A percentile compares a stretch with the other conserved stretches of the same genome.
phyloP scores from a whole-genome alignment of 2,113 vertebrate genomes.

The Festucalex cinctus region DNA sequence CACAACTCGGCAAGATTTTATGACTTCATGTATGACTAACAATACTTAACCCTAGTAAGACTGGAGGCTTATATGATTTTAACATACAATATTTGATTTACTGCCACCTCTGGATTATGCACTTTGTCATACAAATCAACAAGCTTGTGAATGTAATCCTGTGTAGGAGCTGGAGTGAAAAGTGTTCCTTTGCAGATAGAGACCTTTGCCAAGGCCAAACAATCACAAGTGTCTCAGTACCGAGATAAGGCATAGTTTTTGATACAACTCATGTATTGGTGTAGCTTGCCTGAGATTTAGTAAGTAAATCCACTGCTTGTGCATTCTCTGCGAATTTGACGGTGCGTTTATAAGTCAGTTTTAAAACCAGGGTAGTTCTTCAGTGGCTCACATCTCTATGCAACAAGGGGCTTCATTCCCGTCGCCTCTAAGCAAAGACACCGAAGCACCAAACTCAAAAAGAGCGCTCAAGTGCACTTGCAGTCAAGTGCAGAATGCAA shows the following conservation, averaged over 20 bases:
- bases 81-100: neutral
- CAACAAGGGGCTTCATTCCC: constrained; percentile 3
- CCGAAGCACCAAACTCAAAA: constrained; percentile 25
- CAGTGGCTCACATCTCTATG: neutral
- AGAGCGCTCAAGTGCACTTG: constrained; percentile 40
- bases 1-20: too few species aligned
- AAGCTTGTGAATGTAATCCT: neutral
- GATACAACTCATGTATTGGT: neutral
- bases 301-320: constrained; percentile 6
- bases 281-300: neutral
- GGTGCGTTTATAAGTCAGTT: constrained; percentile 8
- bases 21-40: too few species aligned
- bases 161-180: neutral
- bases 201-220: neutral
- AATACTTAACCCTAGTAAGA: too few species aligned
- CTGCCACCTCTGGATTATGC: neutral
- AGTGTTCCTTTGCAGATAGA: neutral
- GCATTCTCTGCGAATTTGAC: constrained; percentile 3
- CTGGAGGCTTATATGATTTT: too few species aligned
- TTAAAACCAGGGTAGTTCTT: neutral
- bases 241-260: neutral
- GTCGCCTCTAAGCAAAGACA: constrained; percentile 9
- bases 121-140: neutral
- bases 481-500: constrained; percentile 75
- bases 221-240: neutral